Percentiles rank a stretch among this genome's conserved stretches.
Evolutionary conservation across 1,140 invertebrate genomes (phyloP).

Genomic region (Sycophaga agraensis): DNA sequence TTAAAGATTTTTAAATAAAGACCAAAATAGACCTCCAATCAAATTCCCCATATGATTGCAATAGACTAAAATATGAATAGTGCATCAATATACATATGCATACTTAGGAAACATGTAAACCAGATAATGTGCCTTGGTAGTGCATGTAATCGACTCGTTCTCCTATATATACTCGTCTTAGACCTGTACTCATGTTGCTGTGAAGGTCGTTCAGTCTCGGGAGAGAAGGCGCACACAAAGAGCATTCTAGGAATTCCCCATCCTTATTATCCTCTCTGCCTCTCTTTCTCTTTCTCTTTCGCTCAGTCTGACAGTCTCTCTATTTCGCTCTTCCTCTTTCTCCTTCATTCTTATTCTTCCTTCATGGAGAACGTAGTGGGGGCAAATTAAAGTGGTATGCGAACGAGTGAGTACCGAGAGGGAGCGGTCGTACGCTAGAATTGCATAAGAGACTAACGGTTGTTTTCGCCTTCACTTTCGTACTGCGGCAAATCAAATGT

Average conservation of each 20-base stretch:
- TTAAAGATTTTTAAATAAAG: too few species aligned
- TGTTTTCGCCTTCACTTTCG: slow-evolving; percentile 25
- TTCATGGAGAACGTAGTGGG: background rate
- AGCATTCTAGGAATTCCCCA: slow-evolving; percentile 51
- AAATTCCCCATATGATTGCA: too few species aligned
- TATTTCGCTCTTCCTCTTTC: background rate
- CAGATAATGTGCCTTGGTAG: too few species aligned
- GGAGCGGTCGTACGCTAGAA: slow-evolving; percentile 1
- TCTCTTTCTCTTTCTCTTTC: background rate
- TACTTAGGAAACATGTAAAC: too few species aligned
- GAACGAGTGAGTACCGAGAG: slow-evolving; percentile 1
- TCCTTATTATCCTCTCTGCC: background rate
- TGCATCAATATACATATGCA: too few species aligned
- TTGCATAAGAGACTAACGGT: slow-evolving; percentile 29
- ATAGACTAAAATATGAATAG: too few species aligned
- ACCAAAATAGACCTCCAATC: too few species aligned
- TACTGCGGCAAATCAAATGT: background rate
- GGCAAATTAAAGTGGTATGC: background rate
- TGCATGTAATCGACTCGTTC: slow-evolving; percentile 4
- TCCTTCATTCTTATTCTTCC: background rate
- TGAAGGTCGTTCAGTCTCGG: slow-evolving; percentile 43
- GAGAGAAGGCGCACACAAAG: slow-evolving; percentile 43
- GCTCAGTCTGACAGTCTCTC: background rate
- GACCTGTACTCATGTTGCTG: slow-evolving; percentile 33
- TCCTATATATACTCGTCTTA: too few species aligned